A percentile compares a stretch with the other conserved stretches of the same genome.
Evolutionary conservation across 2,797 vertebrate genomes (phyloP).

Genomic region (Ceyx erithaca): DNA sequence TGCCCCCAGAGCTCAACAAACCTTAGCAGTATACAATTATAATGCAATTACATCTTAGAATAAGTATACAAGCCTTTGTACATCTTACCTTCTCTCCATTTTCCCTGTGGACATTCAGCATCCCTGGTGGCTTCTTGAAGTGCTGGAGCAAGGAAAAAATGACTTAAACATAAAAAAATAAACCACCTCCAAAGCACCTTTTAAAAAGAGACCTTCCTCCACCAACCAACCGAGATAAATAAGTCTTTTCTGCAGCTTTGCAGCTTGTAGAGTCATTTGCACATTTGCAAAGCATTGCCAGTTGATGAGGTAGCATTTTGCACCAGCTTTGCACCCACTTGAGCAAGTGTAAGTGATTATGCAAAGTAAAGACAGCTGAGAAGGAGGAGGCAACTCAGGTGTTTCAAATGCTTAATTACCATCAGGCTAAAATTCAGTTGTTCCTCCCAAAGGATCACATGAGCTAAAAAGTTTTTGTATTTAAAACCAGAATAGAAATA

Average conservation of each 20-base stretch:
- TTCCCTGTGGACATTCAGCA: not conserved
- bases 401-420: not conserved
- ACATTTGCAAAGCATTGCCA: not conserved
- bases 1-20: not conserved
- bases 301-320: not conserved
- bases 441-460: not conserved
- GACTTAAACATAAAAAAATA: fast-evolving
- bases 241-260: not conserved
- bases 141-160: fast-evolving
- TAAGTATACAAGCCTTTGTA: not conserved
- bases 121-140: not conserved
- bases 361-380: not conserved
- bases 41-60: not conserved
- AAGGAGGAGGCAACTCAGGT: not conserved
- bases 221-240: not conserved
- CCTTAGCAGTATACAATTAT: not conserved
- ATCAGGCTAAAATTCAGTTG: not conserved
- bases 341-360: not conserved
- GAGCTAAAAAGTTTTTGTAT: not conserved
- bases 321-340: not conserved
- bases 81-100: not conserved
- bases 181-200: fast-evolving
- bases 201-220: not conserved
- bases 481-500: not conserved
- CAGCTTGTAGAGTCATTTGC: not conserved